Evolutionary conservation across 2,797 vertebrate genomes (phyloP).

Genomic region (Erpetoichthys calabaricus): DNA sequence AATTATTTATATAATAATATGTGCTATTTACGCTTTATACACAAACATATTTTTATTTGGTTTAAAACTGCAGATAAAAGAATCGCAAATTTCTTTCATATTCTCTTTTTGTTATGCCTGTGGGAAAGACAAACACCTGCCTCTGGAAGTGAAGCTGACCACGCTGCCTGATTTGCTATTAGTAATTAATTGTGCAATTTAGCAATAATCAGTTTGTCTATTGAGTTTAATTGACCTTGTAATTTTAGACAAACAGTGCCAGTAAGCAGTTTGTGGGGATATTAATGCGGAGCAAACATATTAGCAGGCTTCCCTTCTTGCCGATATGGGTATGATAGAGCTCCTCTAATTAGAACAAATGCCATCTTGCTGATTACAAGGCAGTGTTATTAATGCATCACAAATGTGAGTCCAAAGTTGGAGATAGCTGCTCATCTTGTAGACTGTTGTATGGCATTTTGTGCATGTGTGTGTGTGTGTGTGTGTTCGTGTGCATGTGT

Average conservation of each 20-base stretch:
- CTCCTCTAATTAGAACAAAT: conserved; percentile 12
- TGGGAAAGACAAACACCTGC: conserved; percentile 5
- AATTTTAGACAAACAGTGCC: conserved; percentile 17
- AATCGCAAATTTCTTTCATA: too few relatives aligned
- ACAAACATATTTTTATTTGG: too few relatives aligned
- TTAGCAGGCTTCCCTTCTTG: conserved; percentile 4
- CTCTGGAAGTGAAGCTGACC: neutral
- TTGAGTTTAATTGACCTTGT: conserved; percentile 24
- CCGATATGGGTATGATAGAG: neutral
- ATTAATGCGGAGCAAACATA: conserved; percentile 14
- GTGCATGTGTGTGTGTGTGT: conserved; percentile 2
- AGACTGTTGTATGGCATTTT: neutral
- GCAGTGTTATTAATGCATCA: conserved; percentile 6
- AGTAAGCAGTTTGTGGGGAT: conserved; percentile 15
- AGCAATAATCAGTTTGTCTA: conserved; percentile 19
- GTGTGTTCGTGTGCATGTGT: neutral
- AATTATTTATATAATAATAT: too few relatives aligned
- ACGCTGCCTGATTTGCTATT: conserved; percentile 5
- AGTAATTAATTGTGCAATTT: conserved; percentile 21
- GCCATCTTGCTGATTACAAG: conserved; percentile 15
- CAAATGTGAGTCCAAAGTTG: conserved; percentile 1
- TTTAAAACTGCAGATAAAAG: too few relatives aligned
- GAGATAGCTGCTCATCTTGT: too few relatives aligned
- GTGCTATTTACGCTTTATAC: too few relatives aligned
- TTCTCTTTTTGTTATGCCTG: too few relatives aligned